These are phyloP conservation scores for Ethmia dodecea DNA, from an alignment of 2,888 invertebrate species.

Conservation along the genomic window DNA sequence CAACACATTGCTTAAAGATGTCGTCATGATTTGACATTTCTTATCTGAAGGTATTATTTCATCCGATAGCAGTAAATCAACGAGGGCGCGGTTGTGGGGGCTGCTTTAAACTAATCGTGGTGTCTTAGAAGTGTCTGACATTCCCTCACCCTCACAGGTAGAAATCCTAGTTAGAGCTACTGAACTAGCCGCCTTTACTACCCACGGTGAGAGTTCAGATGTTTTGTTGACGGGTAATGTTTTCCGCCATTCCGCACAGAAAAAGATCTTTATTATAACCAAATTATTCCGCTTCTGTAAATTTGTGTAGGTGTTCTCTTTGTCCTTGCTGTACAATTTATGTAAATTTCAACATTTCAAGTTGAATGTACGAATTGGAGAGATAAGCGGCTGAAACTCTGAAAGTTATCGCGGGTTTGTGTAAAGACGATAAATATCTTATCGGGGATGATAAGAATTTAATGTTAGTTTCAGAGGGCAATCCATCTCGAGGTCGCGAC, in stretches of 20 bases:
- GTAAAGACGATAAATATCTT: conserved; percentile 48
- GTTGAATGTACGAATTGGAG: conserved; percentile 55
- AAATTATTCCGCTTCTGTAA: background rate
- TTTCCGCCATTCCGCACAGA: too few species aligned
- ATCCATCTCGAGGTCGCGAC: conserved; percentile 33
- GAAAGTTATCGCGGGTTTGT: conserved; percentile 45
- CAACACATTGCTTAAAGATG: conserved; percentile 9
- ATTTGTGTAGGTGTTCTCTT: background rate
- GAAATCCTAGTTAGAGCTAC: too few species aligned
- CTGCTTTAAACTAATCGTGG: too few species aligned
- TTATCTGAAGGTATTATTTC: too few species aligned
- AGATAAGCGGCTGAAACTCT: conserved; percentile 41
- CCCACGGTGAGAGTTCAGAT: too few species aligned
- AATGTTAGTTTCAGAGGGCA: conserved; percentile 34
- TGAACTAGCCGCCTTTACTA: too few species aligned
- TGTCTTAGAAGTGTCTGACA: too few species aligned
- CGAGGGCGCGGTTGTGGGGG: too few species aligned
- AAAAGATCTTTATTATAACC: background rate
- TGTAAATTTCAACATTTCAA: conserved; percentile 45
- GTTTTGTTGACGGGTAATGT: too few species aligned
- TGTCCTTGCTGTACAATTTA: conserved; percentile 31
- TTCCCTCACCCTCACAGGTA: too few species aligned
- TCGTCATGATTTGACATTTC: conserved; percentile 8
- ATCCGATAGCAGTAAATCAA: too few species aligned
- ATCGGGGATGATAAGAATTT: conserved; percentile 39